Evolutionary conservation across 2,888 invertebrate species (phyloP).

Genomic region (Caenorhabditis wallacei): DNA sequence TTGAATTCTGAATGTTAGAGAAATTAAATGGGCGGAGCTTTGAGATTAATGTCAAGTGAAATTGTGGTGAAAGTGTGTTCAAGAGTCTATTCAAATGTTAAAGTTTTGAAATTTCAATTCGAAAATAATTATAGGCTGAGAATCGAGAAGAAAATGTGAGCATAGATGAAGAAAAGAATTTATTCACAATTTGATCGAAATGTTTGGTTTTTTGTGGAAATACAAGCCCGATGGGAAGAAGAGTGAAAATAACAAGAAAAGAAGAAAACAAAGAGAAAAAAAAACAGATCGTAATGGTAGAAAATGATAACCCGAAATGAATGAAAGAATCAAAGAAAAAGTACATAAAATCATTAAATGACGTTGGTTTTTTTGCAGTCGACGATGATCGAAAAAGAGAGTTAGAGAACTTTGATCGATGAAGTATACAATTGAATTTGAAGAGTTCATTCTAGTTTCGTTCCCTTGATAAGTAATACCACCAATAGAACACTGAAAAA

Average conservation of each 20-base stretch:
- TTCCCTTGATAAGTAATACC: conserved; percentile 81
- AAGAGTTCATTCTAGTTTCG: conserved; percentile 50
- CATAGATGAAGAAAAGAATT: conserved; percentile 6
- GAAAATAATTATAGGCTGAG: background rate
- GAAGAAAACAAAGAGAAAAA: conserved; percentile 16
- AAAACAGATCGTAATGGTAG: conserved; percentile 32
- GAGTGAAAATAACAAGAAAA: conserved; percentile 24
- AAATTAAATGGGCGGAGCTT: conserved; percentile 22
- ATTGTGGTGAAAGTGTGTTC: too few relatives aligned
- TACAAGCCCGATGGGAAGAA: conserved; percentile 1
- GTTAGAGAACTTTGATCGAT: conserved; percentile 15
- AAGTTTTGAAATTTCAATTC: background rate
- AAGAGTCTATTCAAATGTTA: background rate
- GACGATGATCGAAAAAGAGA: background rate
- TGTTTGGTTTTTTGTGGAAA: conserved; percentile 37
- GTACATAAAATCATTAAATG: conserved; percentile 38
- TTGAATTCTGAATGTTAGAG: background rate
- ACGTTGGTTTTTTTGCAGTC: conserved; percentile 13
- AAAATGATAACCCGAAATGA: background rate
- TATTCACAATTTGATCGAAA: conserved; percentile 26
- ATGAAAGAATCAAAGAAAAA: conserved; percentile 23
- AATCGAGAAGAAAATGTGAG: background rate
- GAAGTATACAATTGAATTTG: conserved; percentile 30
- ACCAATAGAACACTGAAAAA: conserved; percentile 83
- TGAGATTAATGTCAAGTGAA: background rate